Conservation (phyloP, 1,140 invertebrate species). For the Megathymus violae region DNA sequence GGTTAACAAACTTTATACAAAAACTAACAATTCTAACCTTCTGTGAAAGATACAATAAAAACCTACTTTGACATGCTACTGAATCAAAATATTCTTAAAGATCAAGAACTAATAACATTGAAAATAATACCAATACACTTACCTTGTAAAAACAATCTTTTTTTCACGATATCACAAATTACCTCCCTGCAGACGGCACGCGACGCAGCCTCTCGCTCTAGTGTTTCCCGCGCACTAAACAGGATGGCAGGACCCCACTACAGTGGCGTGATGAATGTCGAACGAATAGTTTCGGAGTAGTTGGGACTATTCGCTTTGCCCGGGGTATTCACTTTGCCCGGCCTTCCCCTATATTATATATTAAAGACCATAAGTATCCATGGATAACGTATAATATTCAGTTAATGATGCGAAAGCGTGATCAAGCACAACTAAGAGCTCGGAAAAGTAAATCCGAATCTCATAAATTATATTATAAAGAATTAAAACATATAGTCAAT, state of each 20-base stretch:
- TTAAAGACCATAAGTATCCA: slow-evolving; percentile 2
- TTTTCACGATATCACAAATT: slow-evolving; percentile 44
- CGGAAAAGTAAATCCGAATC: slow-evolving; percentile 2
- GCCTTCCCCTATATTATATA: slow-evolving; percentile 31
- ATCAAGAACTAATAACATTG: slow-evolving; percentile 45
- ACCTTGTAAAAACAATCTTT: slow-evolving; percentile 45
- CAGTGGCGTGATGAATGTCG: slow-evolving; percentile 30
- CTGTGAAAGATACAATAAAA: slow-evolving; percentile 44
- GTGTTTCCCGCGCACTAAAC: no score
- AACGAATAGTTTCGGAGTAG: slow-evolving; percentile 41
- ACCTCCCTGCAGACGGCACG: no score
- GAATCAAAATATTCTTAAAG: slow-evolving; percentile 43
- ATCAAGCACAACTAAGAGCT: no score
- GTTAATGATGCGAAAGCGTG: slow-evolving; percentile 11
- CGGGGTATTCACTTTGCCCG: slow-evolving; percentile 41
- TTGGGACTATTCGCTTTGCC: slow-evolving; percentile 42
- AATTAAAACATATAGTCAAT: background rate
- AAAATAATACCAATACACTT: slow-evolving; percentile 44
- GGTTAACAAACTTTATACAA: slow-evolving; percentile 33
- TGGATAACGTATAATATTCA: slow-evolving; percentile 20
- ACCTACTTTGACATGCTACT: slow-evolving; percentile 43
- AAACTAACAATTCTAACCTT: slow-evolving; percentile 43
- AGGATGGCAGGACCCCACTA: slow-evolving; percentile 3
- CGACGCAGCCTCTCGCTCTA: no score
- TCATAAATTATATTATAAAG: slow-evolving; percentile 12